Evolutionary conservation across 1,140 invertebrate species (phyloP), one percentile per base, ranked within the genome.

Genomic region (Idris sp.): DNA sequence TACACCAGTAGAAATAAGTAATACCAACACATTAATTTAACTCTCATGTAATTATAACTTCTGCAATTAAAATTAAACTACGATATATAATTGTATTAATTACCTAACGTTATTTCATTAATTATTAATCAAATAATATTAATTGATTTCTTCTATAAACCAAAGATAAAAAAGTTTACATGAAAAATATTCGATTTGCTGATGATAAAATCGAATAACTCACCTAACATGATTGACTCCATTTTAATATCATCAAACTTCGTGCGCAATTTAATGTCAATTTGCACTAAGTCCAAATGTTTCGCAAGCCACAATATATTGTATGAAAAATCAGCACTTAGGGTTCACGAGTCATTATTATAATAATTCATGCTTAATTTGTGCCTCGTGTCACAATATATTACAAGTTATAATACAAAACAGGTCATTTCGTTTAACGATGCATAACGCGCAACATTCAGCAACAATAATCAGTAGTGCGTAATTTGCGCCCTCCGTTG

Each of bases 191-290:
- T n/a, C n/a, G n/a, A n/a, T n/a, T n/a, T n/a, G n/a, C n/a, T n/a
- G n/a, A n/a, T n/a, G n/a, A n/a, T n/a, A n/a, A n/a, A 33, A 35
- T 22, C 19, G 2, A 13, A 41, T 13, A 13, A 62, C 84, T 86
- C 74, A 87, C 85, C 85, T 73, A 84, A 53, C 49, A 85, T 77
- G 40, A 85, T 84, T 13, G 85, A 79, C 80, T 87, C 84, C 85
- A 87, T 87, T 44, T 77, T 41, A 67, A 76, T 76, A 74, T 51
- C 46, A 58, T 74, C 77, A n/a, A n/a, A n/a, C 81, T 80, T 78
- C 81, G 83, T 72, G 58, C 48, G 35, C 51, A 59, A 51, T 62
- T 64, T 56, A 8, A 40, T 53, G 31, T 53, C 18, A 64, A 64
- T 43, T 54, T 48, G 68, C 48, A 46, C 49, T 35, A 36, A 15